Conservation (phyloP, 2,113 vertebrate genomes). For the Actenoides lindsayi region DNA sequence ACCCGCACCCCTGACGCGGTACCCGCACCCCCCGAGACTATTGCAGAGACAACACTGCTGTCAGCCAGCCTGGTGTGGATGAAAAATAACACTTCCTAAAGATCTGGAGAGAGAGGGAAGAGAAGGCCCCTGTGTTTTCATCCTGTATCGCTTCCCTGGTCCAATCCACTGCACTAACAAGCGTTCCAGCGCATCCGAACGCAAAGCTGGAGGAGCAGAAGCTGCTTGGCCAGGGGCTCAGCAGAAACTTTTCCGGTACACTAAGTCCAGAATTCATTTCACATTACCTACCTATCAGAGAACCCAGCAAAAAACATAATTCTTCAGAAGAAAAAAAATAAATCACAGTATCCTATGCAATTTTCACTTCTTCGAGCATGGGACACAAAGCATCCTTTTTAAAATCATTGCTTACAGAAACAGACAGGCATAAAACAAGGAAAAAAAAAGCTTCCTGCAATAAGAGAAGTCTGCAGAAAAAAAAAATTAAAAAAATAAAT, state of each 20-base stretch:
- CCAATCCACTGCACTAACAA: neutral
- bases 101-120: neutral
- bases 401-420: neutral
- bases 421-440: neutral
- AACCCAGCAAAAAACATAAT: neutral
- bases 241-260: neutral
- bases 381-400: neutral
- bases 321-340: neutral
- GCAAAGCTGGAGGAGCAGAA: neutral
- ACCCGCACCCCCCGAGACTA: neutral
- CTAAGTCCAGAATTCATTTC: neutral
- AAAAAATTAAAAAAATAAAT: neutral
- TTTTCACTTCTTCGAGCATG: neutral
- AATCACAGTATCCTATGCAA: neutral
- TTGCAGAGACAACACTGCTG: rapidly evolving
- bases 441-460: neutral
- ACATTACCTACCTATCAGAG: neutral
- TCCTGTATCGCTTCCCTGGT: neutral
- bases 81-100: neutral
- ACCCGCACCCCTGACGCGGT: neutral
- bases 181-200: neutral
- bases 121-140: neutral
- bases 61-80: neutral
- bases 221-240: neutral
- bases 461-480: neutral